A percentile compares a stretch with the other conserved stretches of the same genome.
Conservation (phyloP, 2,113 vertebrate genomes). For the Phocoena sinus region DNA sequence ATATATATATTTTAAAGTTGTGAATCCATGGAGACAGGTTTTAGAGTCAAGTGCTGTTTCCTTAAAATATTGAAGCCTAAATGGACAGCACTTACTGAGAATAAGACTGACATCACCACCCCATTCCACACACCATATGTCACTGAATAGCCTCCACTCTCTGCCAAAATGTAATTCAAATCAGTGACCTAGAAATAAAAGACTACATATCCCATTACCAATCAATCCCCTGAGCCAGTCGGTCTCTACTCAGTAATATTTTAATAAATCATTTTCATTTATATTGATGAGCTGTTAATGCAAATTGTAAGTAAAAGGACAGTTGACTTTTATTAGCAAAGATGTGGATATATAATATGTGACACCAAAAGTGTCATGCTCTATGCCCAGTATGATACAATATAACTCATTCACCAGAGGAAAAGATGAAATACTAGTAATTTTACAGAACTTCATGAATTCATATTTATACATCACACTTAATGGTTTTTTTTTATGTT, state of each 20-base stretch:
- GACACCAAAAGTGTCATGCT: background rate
- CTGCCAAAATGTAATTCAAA: constrained; percentile 70
- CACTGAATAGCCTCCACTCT: constrained; percentile 47
- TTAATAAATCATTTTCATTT: constrained; percentile 66
- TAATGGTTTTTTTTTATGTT: background rate
- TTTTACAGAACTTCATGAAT: background rate
- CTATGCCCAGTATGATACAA: background rate
- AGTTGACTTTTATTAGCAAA: constrained; percentile 70
- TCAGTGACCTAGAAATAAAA: constrained; percentile 73
- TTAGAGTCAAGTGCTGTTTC: constrained; percentile 38
- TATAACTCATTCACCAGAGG: background rate
- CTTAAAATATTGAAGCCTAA: constrained; percentile 62
- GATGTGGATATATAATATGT: constrained; percentile 56
- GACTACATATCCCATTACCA: constrained; percentile 60
- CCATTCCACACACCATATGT: constrained; percentile 64
- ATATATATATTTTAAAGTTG: background rate
- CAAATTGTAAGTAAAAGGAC: constrained; percentile 70
- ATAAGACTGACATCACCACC: constrained; percentile 65
- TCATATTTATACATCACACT: background rate
- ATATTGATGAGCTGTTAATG: constrained; percentile 70
- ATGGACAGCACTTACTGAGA: constrained; percentile 67
- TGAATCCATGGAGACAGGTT: constrained; percentile 18
- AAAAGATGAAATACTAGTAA: background rate
- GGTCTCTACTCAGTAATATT: constrained; percentile 56
- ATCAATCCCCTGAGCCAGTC: constrained; percentile 63